Base-by-base conservation (phyloP, 2,113 vertebrate genomes). In the Gulo gulo region DNA sequence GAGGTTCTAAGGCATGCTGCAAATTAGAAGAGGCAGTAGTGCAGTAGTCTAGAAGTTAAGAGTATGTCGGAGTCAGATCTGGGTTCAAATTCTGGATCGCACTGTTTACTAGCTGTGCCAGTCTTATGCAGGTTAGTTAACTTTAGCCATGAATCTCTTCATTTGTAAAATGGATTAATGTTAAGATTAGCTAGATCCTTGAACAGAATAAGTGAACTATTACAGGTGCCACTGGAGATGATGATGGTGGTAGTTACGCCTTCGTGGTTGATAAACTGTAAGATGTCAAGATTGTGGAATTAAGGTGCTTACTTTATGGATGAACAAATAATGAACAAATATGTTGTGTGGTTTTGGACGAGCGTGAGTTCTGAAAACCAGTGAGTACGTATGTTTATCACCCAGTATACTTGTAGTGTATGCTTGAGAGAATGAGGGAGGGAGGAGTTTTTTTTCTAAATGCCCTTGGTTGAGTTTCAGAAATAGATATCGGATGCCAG, bases 401-500 rank as follows among this genome's bases (percentile, higher is more conserved):
- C 18, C 47, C 21, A 13, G 14, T 92, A 6, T 81, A 47, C 74
- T 84, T 86, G 26, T n/a, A 34, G 20, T 13, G 29, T 86, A 24
- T 76, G 71, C 82, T 55, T 85, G 61, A 69, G 47, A 61, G 42
- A 36, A 39, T 10, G n/a, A 21, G 16, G 4, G 47, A 81, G 2
- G 5, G 55, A 55, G 8, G 7, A 34, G 3, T 57, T 24, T 18
- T 45, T 82, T 76, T 57, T 71, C 24, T 2, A 45, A 83, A 76
- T 67, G 39, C 95, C 91, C 79, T 82, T 94, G 86, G 97, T 98
- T 97, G 95, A 87, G 93, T 93, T 97, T 96, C 96, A 98, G 97
- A 98, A 98, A 97, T 98, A 97, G 97, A 97, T 98, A 98, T 98
- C 82, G 97, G 98, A 98, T 98, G 95, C 98, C 98, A 98, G 97